Evolutionary conservation across 2,888 invertebrate species (phyloP), one percentile per base, ranked within the genome.

Genomic region (Xylophagus ater): DNA sequence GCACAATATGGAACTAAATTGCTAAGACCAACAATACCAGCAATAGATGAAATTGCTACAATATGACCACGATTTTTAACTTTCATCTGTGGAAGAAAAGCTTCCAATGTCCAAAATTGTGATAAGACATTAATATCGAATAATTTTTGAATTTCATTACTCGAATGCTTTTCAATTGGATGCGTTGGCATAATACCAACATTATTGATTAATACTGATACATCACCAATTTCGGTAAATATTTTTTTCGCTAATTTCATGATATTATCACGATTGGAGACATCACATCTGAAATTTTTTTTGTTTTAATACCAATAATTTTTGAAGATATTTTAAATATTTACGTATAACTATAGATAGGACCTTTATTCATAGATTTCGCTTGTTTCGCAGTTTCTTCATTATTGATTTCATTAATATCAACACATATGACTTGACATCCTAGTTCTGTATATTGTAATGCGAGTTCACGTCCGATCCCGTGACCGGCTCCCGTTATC

Each of bases 401-500:
- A 59, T 84, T 84, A 47, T 73, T 72, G 36, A 68, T 67, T 46
- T 75, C 70, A 58, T 86, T 78, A 48, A 87, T 73, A 56, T 88
- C 87, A 65, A 83, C 79, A 48, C 84, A 81, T 8, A 87, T 70
- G 3, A 88, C 72, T 4, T 71, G 72, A 25, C 82, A 77, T 1
- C 84, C 84, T 30, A 78, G 68, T 32, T 72, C 69, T 1, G 78
- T 77, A 54, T 86, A 82, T 50, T 80, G 74, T 28, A 79, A 56
- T 1, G 84, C 81, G 44, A 87, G 66, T 59, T 85, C 80, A 36
- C 78, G 71, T 2, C 89, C 89, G 56, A 89, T 85, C 7, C 88
- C 88, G 62, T 84, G 84, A 0, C 85, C 87, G 1, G 85, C 73
- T 13, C 89, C 89, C 10, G 89, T 89, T 44, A 90, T 76, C 86